Base-by-base conservation (phyloP, 2,113 vertebrate species). In the Myotis yumanensis region DNA sequence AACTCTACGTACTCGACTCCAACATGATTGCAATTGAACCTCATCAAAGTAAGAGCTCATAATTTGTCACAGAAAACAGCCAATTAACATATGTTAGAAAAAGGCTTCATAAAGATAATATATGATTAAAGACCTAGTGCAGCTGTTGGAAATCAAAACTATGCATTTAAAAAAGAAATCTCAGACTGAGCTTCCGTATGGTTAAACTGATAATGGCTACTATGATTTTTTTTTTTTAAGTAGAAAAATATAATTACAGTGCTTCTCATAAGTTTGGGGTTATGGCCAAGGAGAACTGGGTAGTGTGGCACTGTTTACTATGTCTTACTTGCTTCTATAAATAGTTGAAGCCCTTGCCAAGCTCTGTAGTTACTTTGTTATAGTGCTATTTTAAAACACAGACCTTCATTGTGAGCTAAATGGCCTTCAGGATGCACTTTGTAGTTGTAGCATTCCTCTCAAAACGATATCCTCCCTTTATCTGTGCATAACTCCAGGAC, bases 1-100 rank as follows among this genome's bases (percentile, higher is more conserved):
- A 99, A 99, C 98, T 98, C 98, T 97, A 98, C 97, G 96, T 98
- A 98, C 98, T 99, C 98, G 97, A 98, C 98, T 99, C 98, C 98
- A 98, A 98, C 99, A 99, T 98, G 98, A 99, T 99, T 99, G 98
- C 99, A 99, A 99, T 98, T 99, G 98, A 98, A 99, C 99, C 99
- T 99, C 99, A 99, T 99, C 99, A 99, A 99, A 99, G 99, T 98
- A 98, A 98, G 98, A 98, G 98, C 98, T 99, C 99, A 98, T 99
- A 99, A 99, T 99, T 99, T 99, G 99, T 99, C 99, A 99, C 99
- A 99, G 99, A 99, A 99, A 99, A 99, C 99, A 99, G 99, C 98
- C 99, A 99, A 99, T 99, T 99, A 99, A 99, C 99, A 99, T 99
- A 99, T 99, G 99, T 99, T 99, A 99, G 98, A 98, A 98, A 98